Evolutionary conservation across 2,797 vertebrate genomes (phyloP).

Genomic region (Carapus acus): DNA sequence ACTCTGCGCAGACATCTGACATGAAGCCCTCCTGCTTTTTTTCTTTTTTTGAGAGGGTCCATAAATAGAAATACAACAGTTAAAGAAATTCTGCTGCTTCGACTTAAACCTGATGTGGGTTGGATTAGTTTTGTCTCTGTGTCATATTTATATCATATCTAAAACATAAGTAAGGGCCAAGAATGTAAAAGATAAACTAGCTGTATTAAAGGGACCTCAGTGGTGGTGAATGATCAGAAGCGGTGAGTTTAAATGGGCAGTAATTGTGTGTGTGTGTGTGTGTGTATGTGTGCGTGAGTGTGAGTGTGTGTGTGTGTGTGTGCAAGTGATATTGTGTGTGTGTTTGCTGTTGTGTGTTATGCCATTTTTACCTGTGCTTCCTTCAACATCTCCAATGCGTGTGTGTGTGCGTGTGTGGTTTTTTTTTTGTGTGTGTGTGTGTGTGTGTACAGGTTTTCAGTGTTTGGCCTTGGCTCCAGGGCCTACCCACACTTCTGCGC

Average conservation of each 20-base stretch:
- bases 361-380: constrained; percentile 10
- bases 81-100: constrained; percentile 1
- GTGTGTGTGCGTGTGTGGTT: neutral
- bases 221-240: constrained; percentile 7
- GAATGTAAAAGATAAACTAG: neutral
- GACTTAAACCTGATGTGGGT: constrained; percentile 19
- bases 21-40: constrained; percentile 7
- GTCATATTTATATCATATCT: constrained; percentile 18
- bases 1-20: neutral
- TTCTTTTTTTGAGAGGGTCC: too few relatives aligned
- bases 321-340: constrained; percentile 10
- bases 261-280: constrained; percentile 3
- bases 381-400: constrained; percentile 2
- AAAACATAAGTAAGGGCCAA: too few relatives aligned
- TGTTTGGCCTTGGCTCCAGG: constrained; percentile 94
- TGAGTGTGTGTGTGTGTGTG: constrained; percentile 4
- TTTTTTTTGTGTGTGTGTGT: constrained; percentile 15
- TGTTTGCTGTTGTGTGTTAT: constrained; percentile 6
- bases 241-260: neutral
- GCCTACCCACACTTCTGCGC: constrained; percentile 99
- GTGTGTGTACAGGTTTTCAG: constrained; percentile 82
- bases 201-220: constrained; percentile 15
- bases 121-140: constrained; percentile 8
- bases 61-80: constrained; percentile 4
- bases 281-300: constrained; percentile 1